Conservation (phyloP, 2,888 invertebrate genomes). For the Zhengitettix transpicula region DNA sequence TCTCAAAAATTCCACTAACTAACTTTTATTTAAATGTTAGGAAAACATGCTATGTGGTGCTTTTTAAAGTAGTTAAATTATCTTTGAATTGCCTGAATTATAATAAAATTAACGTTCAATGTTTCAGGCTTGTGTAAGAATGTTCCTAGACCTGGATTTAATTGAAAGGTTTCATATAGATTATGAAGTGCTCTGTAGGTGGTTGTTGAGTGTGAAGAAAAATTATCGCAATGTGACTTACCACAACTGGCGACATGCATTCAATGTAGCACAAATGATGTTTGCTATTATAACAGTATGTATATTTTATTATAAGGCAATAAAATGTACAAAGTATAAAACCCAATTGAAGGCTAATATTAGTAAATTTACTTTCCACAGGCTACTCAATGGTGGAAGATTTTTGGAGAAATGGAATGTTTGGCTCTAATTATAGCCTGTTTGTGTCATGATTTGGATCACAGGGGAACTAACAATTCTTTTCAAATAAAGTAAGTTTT, state of each 20-base stretch:
- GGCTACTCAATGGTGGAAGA: constrained; percentile 87
- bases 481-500: constrained; percentile 85
- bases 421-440: constrained; percentile 84
- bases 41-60: no score
- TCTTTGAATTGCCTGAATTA: no score
- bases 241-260: constrained; percentile 93
- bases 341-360: background rate
- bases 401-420: constrained; percentile 81
- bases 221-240: constrained; percentile 90
- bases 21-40: no score
- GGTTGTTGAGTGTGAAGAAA: constrained; percentile 84
- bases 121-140: constrained; percentile 64
- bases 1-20: no score
- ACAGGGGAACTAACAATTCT: constrained; percentile 92
- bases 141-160: constrained; percentile 87
- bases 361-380: constrained; percentile 22
- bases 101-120: background rate
- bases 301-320: constrained; percentile 10
- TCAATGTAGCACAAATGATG: constrained; percentile 96
- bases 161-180: constrained; percentile 86
- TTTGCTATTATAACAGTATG: constrained; percentile 81
- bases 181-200: constrained; percentile 76
- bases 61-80: no score
- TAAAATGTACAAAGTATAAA: background rate
- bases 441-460: constrained; percentile 87